Evolutionary conservation across 1,140 invertebrate species (phyloP).

Genomic region (Sitodiplosis mosellana): DNA sequence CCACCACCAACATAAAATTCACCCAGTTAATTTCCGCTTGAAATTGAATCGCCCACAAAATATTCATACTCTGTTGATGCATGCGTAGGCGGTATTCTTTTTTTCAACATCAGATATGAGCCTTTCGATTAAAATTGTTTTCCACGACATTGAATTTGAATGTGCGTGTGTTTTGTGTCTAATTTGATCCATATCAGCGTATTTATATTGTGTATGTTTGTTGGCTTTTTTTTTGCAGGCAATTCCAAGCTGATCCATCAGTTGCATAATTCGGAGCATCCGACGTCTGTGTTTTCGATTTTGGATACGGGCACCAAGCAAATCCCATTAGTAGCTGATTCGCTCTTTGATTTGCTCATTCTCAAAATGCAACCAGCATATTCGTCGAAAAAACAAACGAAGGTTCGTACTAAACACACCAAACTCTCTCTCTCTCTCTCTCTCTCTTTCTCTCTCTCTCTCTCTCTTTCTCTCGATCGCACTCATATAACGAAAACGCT

Average conservation of each 20-base stretch:
- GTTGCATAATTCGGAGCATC: slow-evolving; percentile 87
- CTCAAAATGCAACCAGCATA: slow-evolving; percentile 75
- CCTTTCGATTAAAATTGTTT: too few species aligned
- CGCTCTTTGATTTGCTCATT: slow-evolving; percentile 79
- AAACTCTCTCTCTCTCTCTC: neutral
- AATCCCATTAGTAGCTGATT: slow-evolving; percentile 74
- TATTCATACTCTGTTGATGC: too few species aligned
- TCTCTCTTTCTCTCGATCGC: too few species aligned
- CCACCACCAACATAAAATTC: too few species aligned
- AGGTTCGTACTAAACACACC: slow-evolving; percentile 22
- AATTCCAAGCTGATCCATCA: slow-evolving; percentile 64
- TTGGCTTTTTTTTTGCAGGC: neutral
- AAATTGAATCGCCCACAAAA: too few species aligned
- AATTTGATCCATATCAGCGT: too few species aligned
- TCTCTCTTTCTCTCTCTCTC: neutral
- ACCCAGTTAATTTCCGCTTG: too few species aligned
- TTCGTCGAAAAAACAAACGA: slow-evolving; percentile 70
- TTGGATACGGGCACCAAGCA: slow-evolving; percentile 72
- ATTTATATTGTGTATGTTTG: too few species aligned
- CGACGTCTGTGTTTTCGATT: slow-evolving; percentile 81
- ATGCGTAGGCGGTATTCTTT: too few species aligned
- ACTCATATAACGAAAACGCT: neutral
- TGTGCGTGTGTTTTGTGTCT: too few species aligned
- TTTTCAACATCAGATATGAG: too few species aligned
- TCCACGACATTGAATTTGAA: too few species aligned